Conservation (phyloP, 2,797 vertebrate species). For the Halcyon badia region DNA sequence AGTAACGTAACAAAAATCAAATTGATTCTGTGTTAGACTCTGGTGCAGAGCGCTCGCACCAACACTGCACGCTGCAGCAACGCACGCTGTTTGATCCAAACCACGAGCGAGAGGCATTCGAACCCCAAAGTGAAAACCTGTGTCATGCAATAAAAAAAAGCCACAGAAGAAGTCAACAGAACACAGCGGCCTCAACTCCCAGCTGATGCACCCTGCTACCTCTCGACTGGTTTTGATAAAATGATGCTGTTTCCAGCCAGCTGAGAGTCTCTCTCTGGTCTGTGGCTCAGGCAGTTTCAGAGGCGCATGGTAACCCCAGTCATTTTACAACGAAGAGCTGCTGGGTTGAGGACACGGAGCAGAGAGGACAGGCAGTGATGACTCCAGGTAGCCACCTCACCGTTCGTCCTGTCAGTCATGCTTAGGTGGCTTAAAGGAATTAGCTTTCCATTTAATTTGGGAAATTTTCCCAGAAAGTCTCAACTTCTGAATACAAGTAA, state of each 20-base stretch:
- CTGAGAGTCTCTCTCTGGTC: background rate
- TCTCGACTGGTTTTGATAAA: background rate
- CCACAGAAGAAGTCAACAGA: background rate
- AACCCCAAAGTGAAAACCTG: background rate
- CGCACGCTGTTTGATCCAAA: background rate
- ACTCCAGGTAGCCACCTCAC: background rate
- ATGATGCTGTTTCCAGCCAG: background rate
- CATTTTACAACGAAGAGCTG: background rate
- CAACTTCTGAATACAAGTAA: background rate
- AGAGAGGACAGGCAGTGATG: background rate
- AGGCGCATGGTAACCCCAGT: background rate
- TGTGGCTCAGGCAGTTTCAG: background rate
- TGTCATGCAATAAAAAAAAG: background rate
- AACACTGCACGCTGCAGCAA: background rate
- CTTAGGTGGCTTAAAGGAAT: background rate
- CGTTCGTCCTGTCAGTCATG: background rate
- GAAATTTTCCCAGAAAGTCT: conserved; percentile 20
- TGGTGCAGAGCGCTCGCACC: accelerated
- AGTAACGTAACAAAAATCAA: background rate
- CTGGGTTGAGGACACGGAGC: background rate
- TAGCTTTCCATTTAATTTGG: background rate
- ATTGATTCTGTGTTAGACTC: background rate
- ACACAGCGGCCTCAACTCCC: background rate
- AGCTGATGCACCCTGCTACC: background rate
- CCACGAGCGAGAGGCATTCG: background rate